A percentile compares a stretch with the other conserved stretches of the same genome.
These are phyloP conservation scores for Labrus mixtus DNA, from an alignment of 2,113 vertebrate species.

Conservation along the genomic window DNA sequence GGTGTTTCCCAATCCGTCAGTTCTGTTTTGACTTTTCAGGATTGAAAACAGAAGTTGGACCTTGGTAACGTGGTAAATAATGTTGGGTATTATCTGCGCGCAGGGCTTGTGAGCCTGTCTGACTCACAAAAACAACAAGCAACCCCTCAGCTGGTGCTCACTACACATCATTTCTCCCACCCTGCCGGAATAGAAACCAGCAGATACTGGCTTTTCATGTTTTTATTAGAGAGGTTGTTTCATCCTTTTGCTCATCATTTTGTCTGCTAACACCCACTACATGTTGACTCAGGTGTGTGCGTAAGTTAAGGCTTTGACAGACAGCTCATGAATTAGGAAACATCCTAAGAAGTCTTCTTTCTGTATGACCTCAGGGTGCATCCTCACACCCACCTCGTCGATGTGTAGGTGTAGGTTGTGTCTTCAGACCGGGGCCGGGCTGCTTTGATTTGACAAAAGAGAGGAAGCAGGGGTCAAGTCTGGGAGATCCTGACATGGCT, in stretches of 20 bases:
- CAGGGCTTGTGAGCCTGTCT: constrained; percentile 23
- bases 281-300: constrained; percentile 69
- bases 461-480: constrained; percentile 65
- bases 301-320: constrained; percentile 17
- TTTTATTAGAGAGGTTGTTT: constrained; percentile 31
- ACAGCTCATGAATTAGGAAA: constrained; percentile 54
- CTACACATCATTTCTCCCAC: constrained; percentile 28
- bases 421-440: constrained; percentile 21
- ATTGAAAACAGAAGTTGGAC: constrained; percentile 70
- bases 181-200: constrained; percentile 11
- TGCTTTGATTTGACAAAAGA: constrained; percentile 49
- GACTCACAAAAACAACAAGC: constrained; percentile 67
- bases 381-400: constrained; percentile 46
- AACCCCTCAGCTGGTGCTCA: constrained; percentile 6
- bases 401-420: constrained; percentile 36
- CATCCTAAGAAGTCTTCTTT: constrained; percentile 46
- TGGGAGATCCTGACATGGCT: constrained; percentile 58
- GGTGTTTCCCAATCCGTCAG: constrained; percentile 56
- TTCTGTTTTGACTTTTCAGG: constrained; percentile 68
- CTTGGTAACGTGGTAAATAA: constrained; percentile 54
- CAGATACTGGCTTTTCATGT: constrained; percentile 5
- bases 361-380: constrained; percentile 65
- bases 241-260: constrained; percentile 42
- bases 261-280: constrained; percentile 51
- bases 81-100: constrained; percentile 49